A percentile compares a stretch with the other conserved stretches of the same genome.
Conservation (phyloP, 1,140 invertebrate species). For the Physella acuta region DNA sequence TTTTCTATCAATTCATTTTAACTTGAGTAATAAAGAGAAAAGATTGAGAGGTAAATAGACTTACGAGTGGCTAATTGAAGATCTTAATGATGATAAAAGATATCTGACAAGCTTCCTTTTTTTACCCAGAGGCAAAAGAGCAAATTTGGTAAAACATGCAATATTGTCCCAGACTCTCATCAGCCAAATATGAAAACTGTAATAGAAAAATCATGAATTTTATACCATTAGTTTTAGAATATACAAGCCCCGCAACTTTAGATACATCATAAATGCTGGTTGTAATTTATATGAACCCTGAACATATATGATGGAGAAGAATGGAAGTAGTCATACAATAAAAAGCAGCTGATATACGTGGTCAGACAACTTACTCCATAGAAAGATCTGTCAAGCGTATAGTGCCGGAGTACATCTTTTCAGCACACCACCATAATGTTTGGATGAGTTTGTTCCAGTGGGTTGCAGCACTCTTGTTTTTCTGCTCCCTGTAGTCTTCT, state of each 20-base stretch:
- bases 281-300: no score
- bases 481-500: constrained; percentile 6
- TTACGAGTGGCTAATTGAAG: constrained; percentile 11
- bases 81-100: constrained; percentile 3
- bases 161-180: constrained; percentile 25
- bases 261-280: no score
- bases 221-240: no score
- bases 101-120: constrained; percentile 17
- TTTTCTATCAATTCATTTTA: no score
- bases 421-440: constrained; percentile 17
- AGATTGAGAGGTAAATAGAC: background rate
- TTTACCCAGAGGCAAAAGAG: background rate
- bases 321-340: no score
- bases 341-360: no score
- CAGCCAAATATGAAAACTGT: constrained; percentile 23
- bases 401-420: constrained; percentile 22
- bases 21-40: no score
- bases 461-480: background rate
- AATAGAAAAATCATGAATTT: no score
- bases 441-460: constrained; percentile 8
- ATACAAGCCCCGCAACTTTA: no score
- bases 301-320: no score
- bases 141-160: background rate
- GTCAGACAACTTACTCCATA: constrained; percentile 13
- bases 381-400: constrained; percentile 7